A percentile compares a stretch with the other conserved stretches of the same genome.
Conservation (phyloP, 2,888 invertebrate species). For the Herminia tarsipennalis region DNA sequence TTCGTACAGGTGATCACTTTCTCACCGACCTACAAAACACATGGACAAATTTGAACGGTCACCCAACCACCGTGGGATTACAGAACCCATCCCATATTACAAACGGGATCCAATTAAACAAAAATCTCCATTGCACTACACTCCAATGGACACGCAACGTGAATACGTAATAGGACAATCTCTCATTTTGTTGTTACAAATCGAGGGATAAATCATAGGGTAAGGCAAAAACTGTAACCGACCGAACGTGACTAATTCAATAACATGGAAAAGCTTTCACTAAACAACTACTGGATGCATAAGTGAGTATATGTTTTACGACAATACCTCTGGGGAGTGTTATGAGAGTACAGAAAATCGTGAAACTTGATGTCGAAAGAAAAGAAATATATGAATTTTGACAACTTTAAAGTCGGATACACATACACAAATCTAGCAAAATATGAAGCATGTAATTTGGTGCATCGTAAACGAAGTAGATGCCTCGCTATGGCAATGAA, state of each 20-base stretch:
- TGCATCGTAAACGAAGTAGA: no score
- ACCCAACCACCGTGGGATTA: background rate
- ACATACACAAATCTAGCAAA: no score
- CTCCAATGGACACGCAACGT: slow-evolving; percentile 34
- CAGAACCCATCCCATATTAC: background rate
- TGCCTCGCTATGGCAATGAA: no score
- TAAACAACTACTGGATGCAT: slow-evolving; percentile 55
- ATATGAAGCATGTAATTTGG: no score
- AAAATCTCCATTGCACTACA: slow-evolving; percentile 32
- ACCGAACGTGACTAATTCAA: slow-evolving; percentile 63
- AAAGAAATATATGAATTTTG: background rate
- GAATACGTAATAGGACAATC: slow-evolving; percentile 51
- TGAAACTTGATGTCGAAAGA: background rate
- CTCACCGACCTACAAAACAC: background rate
- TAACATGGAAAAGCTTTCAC: slow-evolving; percentile 65
- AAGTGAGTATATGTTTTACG: slow-evolving; percentile 46
- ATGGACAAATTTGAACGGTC: background rate
- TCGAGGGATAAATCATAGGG: slow-evolving; percentile 58
- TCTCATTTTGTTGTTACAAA: slow-evolving; percentile 61
- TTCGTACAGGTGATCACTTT: background rate
- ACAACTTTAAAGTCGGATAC: no score
- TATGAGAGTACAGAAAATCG: slow-evolving; percentile 1
- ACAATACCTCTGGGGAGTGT: slow-evolving; percentile 21
- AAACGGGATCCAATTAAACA: slow-evolving; percentile 20
- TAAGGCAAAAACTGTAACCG: slow-evolving; percentile 55